Conservation (phyloP, 2,888 invertebrate genomes). For the Eupithecia subumbrata region DNA sequence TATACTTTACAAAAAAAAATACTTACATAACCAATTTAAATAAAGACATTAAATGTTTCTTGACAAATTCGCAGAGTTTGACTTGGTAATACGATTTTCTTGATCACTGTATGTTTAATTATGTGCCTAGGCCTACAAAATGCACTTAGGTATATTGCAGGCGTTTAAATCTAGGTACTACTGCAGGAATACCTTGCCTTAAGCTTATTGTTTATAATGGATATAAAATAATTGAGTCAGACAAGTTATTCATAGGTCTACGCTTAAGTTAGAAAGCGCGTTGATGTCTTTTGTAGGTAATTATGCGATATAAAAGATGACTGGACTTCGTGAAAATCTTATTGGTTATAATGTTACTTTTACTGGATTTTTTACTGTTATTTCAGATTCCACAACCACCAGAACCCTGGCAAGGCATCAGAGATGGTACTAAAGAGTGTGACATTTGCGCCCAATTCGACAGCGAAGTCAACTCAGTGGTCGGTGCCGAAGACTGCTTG, state of each 20-base stretch:
- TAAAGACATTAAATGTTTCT: too few species aligned
- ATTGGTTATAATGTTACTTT: neutral
- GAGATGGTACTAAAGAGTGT: conserved; percentile 86
- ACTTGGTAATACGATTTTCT: too few species aligned
- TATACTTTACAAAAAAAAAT: too few species aligned
- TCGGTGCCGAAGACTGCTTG: conserved; percentile 86
- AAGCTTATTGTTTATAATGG: too few species aligned
- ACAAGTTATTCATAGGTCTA: neutral
- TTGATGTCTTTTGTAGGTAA: conserved; percentile 6
- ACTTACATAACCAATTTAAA: too few species aligned
- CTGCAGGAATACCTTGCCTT: too few species aligned
- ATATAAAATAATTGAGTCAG: too few species aligned
- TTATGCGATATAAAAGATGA: neutral
- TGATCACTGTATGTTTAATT: too few species aligned
- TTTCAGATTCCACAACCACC: conserved; percentile 70
- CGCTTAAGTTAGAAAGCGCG: conserved; percentile 3
- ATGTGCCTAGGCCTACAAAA: too few species aligned
- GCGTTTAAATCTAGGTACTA: too few species aligned
- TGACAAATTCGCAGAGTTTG: too few species aligned
- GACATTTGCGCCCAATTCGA: conserved; percentile 86
- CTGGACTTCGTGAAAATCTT: neutral
- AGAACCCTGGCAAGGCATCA: conserved; percentile 83
- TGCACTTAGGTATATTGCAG: too few species aligned
- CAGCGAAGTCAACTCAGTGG: conserved; percentile 74
- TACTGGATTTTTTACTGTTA: neutral